A percentile compares a stretch with the other conserved stretches of the same genome.
Evolutionary conservation across 1,140 invertebrate genomes (phyloP).

Genomic region (Brachystomella parvula): DNA sequence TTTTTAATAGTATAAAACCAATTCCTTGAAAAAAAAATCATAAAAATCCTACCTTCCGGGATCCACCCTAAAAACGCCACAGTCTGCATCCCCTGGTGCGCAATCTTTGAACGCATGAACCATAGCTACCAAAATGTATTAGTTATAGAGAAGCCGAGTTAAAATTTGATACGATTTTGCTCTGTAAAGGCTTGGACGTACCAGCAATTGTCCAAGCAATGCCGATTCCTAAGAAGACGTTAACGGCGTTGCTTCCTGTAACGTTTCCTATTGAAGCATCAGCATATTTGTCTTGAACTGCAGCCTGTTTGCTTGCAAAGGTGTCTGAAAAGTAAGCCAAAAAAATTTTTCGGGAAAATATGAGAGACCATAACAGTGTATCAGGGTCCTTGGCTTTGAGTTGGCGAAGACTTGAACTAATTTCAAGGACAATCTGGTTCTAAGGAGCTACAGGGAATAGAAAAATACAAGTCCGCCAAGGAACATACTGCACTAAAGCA

Average conservation of each 20-base stretch:
- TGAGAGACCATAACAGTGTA: too few species aligned
- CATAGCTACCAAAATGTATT: constrained; percentile 58
- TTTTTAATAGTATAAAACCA: neutral
- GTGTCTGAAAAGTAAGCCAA: constrained; percentile 60
- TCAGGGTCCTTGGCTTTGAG: too few species aligned
- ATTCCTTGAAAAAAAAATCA: neutral
- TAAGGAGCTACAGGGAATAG: too few species aligned
- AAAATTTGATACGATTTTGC: too few species aligned
- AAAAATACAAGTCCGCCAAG: too few species aligned
- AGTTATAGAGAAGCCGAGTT: too few species aligned
- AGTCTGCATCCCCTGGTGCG: neutral
- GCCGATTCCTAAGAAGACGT: constrained; percentile 57
- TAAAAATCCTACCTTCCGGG: constrained; percentile 62
- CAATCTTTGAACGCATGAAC: constrained; percentile 52
- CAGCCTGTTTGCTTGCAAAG: constrained; percentile 59
- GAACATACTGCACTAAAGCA: too few species aligned
- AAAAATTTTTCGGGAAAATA: too few species aligned
- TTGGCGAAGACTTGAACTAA: too few species aligned
- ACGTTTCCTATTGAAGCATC: constrained; percentile 65
- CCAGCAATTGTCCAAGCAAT: constrained; percentile 55
- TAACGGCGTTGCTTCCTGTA: constrained; percentile 63
- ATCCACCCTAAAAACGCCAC: constrained; percentile 59
- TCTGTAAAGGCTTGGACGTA: constrained; percentile 51
- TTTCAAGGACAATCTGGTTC: too few species aligned
- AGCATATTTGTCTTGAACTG: constrained; percentile 57